Conservation (phyloP, 2,888 invertebrate genomes). For the Alentia gelatinosa region DNA sequence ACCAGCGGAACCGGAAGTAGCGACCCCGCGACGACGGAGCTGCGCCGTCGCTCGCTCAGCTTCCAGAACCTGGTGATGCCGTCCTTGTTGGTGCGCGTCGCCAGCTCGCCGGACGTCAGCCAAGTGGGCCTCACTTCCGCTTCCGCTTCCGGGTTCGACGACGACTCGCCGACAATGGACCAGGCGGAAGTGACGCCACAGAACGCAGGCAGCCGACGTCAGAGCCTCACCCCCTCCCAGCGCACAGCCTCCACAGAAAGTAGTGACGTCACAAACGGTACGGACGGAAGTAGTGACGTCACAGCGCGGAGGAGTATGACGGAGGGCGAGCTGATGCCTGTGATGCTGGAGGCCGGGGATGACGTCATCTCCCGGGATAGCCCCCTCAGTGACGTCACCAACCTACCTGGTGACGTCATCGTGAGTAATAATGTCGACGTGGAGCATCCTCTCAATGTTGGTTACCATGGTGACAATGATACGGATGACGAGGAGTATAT, state of each 20-base stretch:
- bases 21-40: not conserved
- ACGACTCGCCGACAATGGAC: not conserved
- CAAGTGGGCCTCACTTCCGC: not conserved
- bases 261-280: not conserved
- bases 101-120: not conserved
- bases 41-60: not conserved
- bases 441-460: not conserved
- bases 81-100: not conserved
- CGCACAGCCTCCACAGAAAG: not conserved
- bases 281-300: not conserved
- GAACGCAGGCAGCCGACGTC: not conserved
- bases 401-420: conserved; percentile 31
- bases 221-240: not conserved
- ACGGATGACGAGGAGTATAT: not conserved
- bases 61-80: conserved; percentile 28
- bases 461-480: conserved; percentile 39
- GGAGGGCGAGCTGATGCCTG: not conserved
- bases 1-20: not conserved
- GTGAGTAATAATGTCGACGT: not conserved
- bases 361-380: not conserved
- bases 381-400: not conserved
- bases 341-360: not conserved
- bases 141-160: not conserved
- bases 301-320: not conserved
- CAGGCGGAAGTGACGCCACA: not conserved